Percentiles rank a stretch among this genome's conserved stretches.
Evolutionary conservation across 2,113 vertebrate species (phyloP).

Genomic region (Gallinago paraguaiae): DNA sequence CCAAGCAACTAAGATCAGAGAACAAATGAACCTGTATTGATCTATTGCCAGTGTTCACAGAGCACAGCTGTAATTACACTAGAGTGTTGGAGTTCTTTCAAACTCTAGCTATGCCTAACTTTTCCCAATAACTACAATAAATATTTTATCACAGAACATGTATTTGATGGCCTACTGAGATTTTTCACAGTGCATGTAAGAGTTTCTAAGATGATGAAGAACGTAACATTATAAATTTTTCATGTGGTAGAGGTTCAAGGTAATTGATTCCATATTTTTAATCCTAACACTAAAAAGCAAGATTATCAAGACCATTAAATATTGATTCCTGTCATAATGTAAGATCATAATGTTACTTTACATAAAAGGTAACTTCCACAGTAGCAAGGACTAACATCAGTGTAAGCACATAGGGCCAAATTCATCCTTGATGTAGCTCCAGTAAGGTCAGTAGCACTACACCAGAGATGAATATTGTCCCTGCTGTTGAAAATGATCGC

Average conservation of each 20-base stretch:
- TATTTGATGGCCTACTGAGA: slow-evolving; percentile 91
- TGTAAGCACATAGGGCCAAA: background rate
- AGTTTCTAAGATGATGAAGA: slow-evolving; percentile 89
- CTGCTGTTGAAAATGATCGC: slow-evolving; percentile 21
- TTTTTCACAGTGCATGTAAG: slow-evolving; percentile 87
- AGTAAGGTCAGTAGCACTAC: background rate
- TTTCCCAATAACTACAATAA: slow-evolving; percentile 91
- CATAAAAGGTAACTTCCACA: slow-evolving; percentile 69
- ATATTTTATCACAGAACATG: slow-evolving; percentile 99
- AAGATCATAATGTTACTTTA: slow-evolving; percentile 76
- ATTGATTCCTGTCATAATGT: slow-evolving; percentile 81
- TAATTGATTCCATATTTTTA: slow-evolving; percentile 87
- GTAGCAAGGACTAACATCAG: background rate
- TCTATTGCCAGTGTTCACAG: slow-evolving; percentile 76
- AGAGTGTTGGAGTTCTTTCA: slow-evolving; percentile 89
- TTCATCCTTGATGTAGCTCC: background rate
- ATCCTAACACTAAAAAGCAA: slow-evolving; percentile 84
- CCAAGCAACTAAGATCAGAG: slow-evolving; percentile 79
- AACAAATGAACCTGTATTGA: slow-evolving; percentile 81
- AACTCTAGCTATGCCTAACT: slow-evolving; percentile 85
- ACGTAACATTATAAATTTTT: slow-evolving; percentile 89
- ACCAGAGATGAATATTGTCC: background rate
- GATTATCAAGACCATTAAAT: slow-evolving; percentile 84
- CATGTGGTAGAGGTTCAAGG: slow-evolving; percentile 82
- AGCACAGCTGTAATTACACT: slow-evolving; percentile 87